Conservation (phyloP, 2,888 invertebrate genomes). For the Iphiclides podalirius region DNA sequence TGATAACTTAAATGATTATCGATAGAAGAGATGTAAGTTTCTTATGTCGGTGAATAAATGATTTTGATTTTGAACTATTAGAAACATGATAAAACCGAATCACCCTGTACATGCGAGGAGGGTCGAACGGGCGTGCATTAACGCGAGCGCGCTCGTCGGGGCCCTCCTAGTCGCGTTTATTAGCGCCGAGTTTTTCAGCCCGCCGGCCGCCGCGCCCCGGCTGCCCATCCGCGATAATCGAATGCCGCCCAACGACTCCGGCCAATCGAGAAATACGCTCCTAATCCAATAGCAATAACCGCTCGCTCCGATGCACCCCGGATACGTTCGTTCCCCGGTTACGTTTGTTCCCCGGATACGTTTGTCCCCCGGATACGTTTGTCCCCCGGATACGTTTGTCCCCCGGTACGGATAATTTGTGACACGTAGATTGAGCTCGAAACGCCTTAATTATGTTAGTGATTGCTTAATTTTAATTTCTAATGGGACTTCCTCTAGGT, state of each 20-base stretch:
- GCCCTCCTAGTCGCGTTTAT: slow-evolving; percentile 30
- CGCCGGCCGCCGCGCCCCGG: slow-evolving; percentile 27
- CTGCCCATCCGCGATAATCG: slow-evolving; percentile 45
- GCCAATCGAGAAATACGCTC: slow-evolving; percentile 68
- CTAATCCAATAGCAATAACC: slow-evolving; percentile 55
- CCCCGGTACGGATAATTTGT: no score
- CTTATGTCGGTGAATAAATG: no score
- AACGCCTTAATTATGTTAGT: not conserved
- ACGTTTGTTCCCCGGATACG: slow-evolving; percentile 22
- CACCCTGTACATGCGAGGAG: no score
- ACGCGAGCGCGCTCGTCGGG: slow-evolving; percentile 6
- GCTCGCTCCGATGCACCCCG: slow-evolving; percentile 30
- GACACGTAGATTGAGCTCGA: no score
- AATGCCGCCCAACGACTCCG: slow-evolving; percentile 49
- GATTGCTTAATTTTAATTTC: not conserved
- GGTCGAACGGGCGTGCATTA: slow-evolving; percentile 22
- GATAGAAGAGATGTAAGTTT: no score
- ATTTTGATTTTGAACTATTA: no score
- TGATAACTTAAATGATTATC: no score
- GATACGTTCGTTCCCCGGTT: not conserved
- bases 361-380: no score
- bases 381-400: no score
- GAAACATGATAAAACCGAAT: no score
- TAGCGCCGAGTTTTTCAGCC: slow-evolving; percentile 40
- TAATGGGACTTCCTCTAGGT: no score